Percentiles rank a stretch among this genome's conserved stretches.
Conservation (phyloP, 64 coral and sea anemone genomes). For the Porites australiensis region DNA sequence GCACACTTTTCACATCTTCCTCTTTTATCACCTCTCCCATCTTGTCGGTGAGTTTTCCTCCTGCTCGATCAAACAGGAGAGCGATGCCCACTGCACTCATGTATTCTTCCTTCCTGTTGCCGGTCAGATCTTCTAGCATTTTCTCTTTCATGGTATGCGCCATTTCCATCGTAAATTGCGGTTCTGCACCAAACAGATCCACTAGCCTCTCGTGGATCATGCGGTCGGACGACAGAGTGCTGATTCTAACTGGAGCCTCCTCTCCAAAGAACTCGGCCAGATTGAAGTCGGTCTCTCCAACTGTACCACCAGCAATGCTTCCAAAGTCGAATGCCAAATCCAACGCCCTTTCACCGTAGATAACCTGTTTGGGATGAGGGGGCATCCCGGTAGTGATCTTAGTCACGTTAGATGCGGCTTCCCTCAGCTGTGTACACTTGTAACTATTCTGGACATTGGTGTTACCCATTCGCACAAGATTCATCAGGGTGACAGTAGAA, state of each 20-base stretch:
- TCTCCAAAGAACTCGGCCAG: conserved; percentile 50
- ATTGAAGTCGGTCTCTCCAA: conserved; percentile 13
- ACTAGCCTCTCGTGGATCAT: conserved; percentile 31
- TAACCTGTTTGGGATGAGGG: conserved; percentile 66
- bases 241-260: conserved; percentile 18
- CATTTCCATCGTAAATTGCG: conserved; percentile 42
- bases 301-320: not conserved
- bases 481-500: conserved; percentile 72
- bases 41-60: conserved; percentile 19
- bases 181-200: conserved; percentile 33
- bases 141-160: conserved; percentile 13
- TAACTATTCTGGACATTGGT: conserved; percentile 35
- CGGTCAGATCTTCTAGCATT: conserved; percentile 27
- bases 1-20: not conserved
- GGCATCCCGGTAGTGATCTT: conserved; percentile 55
- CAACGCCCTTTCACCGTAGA: conserved; percentile 52
- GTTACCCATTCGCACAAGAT: conserved; percentile 62
- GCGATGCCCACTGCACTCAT: conserved; percentile 47
- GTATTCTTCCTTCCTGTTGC: conserved; percentile 50
- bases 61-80: conserved; percentile 45
- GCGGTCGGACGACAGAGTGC: not conserved
- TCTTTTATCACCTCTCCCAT: not conserved
- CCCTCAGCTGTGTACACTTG: conserved; percentile 57
- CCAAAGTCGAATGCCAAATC: conserved; percentile 45
- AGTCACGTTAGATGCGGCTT: conserved; percentile 62